These are phyloP conservation scores for Antheraea yamamai DNA, from an alignment of 2,888 invertebrate genomes.

Conservation along the genomic window DNA sequence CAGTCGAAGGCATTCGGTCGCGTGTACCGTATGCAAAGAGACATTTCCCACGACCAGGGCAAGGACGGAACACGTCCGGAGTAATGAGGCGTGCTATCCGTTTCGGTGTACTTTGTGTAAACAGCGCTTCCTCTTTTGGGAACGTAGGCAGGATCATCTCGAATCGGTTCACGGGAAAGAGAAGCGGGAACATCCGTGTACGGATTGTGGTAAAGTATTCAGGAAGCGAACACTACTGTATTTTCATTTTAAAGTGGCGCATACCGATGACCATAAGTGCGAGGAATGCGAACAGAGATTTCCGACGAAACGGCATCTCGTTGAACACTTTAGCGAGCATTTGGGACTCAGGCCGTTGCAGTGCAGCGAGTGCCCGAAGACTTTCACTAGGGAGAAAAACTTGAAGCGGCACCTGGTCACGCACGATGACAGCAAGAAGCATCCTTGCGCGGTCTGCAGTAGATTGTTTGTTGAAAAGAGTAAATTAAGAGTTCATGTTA, in stretches of 20 bases:
- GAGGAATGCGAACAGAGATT: slow-evolving; percentile 48
- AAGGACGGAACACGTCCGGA: slow-evolving; percentile 43
- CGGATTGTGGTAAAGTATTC: slow-evolving; percentile 17
- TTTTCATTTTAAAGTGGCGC: slow-evolving; percentile 20
- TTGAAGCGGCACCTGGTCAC: slow-evolving; percentile 60
- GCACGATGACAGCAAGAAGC: slow-evolving; percentile 57
- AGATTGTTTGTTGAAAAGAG: slow-evolving; percentile 50
- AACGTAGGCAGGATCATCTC: slow-evolving; percentile 43
- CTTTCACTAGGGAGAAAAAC: slow-evolving; percentile 55
- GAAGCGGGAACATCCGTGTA: slow-evolving; percentile 31
- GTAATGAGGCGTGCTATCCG: slow-evolving; percentile 49
- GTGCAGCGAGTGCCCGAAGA: slow-evolving; percentile 69
- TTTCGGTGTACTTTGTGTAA: slow-evolving; percentile 49
- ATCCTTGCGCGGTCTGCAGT: slow-evolving; percentile 50
- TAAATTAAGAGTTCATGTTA: slow-evolving; percentile 59
- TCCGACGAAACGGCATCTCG: slow-evolving; percentile 55
- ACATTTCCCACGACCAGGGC: slow-evolving; percentile 40
- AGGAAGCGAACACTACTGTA: slow-evolving; percentile 14
- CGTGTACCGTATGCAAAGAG: slow-evolving; percentile 45
- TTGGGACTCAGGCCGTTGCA: slow-evolving; percentile 67
- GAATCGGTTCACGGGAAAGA: slow-evolving; percentile 44
- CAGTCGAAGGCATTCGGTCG: slow-evolving; percentile 27
- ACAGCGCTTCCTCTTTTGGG: slow-evolving; percentile 46
- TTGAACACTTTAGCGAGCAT: slow-evolving; percentile 67
- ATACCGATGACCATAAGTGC: slow-evolving; percentile 38